Conservation (phyloP, 2,797 vertebrate genomes). For the Danionella dracula region DNA sequence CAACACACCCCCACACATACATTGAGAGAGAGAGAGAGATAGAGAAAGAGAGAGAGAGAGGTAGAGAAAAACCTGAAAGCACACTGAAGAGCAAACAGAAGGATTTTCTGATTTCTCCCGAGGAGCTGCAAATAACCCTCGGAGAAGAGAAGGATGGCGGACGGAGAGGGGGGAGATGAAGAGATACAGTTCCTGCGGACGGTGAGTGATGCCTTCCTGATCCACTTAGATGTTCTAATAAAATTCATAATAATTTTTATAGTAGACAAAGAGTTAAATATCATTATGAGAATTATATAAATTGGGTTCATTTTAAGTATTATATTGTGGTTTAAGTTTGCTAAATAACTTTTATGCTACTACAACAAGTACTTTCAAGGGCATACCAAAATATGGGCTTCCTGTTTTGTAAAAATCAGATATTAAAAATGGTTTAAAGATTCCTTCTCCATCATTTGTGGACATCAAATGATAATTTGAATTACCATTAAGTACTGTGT, state of each 20-base stretch:
- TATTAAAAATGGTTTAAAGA: no score
- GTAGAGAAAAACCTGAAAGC: slow-evolving; percentile 42
- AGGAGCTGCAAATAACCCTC: slow-evolving; percentile 69
- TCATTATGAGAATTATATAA: neutral
- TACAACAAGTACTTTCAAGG: no score
- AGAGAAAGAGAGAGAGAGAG: slow-evolving; percentile 46
- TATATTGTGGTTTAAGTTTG: no score
- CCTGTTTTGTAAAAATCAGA: no score
- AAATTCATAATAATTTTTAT: neutral
- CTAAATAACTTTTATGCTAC: no score
- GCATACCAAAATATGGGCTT: no score
- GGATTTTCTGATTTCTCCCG: slow-evolving; percentile 66
- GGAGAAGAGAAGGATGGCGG: slow-evolving; percentile 79
- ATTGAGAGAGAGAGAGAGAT: slow-evolving; percentile 53
- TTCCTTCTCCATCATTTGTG: no score
- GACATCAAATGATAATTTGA: no score
- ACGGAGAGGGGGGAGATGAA: slow-evolving; percentile 87
- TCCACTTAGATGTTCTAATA: neutral
- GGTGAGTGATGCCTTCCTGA: slow-evolving; percentile 65
- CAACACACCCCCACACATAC: slow-evolving; percentile 68
- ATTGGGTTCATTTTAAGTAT: no score
- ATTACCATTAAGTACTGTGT: no score
- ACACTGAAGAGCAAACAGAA: slow-evolving; percentile 54
- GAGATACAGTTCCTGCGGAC: slow-evolving; percentile 91
- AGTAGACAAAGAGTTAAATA: neutral